A percentile compares a stretch with the other conserved stretches of the same genome.
Evolutionary conservation across 2,113 vertebrate genomes (phyloP).

Genomic region (Aptenodytes patagonicus): DNA sequence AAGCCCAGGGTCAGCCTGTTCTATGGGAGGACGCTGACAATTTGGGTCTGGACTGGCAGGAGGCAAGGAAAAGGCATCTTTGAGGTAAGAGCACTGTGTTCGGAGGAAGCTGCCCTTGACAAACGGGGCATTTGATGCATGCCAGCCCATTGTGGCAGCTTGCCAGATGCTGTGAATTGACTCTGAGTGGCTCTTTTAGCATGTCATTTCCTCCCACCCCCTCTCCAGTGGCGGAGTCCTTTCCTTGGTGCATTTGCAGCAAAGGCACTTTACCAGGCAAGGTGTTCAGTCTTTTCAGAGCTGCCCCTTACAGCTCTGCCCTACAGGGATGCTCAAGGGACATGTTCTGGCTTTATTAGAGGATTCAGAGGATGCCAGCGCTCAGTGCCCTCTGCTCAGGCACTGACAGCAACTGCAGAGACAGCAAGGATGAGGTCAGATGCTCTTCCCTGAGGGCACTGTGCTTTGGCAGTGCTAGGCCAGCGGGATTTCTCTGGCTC

Average conservation of each 20-base stretch:
- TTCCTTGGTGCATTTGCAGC: background rate
- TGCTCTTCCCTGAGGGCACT: conserved; percentile 15
- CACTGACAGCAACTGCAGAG: background rate
- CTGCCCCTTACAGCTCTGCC: background rate
- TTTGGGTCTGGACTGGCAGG: background rate
- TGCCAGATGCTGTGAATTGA: background rate
- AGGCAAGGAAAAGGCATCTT: background rate
- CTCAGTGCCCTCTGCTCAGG: background rate
- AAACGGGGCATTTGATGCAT: background rate
- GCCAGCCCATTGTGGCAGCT: background rate
- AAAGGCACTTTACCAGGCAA: background rate
- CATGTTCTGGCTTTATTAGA: background rate
- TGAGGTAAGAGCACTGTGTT: background rate
- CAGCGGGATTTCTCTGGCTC: background rate
- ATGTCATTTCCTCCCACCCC: background rate
- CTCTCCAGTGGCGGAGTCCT: background rate
- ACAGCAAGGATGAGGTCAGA: background rate
- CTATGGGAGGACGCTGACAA: background rate
- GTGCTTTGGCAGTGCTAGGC: background rate
- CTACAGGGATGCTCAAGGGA: background rate
- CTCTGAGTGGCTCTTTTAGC: background rate
- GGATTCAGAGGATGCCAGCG: background rate
- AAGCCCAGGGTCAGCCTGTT: background rate
- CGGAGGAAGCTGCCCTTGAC: background rate
- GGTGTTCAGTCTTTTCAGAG: background rate